Conservation (phyloP, 2,797 vertebrate species). For the Sebastes kiyomatsui region DNA sequence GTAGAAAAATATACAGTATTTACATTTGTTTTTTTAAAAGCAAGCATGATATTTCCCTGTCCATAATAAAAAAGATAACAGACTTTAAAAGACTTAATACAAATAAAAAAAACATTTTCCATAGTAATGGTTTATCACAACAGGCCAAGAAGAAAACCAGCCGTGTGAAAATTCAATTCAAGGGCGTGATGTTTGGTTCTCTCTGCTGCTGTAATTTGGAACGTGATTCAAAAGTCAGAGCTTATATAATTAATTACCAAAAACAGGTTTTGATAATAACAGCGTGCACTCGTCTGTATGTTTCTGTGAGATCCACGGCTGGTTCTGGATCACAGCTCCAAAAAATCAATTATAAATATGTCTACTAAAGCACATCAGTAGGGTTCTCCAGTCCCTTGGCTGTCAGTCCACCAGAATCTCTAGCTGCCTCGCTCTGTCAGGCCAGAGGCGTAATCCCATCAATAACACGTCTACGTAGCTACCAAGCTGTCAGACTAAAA, state of each 20-base stretch:
- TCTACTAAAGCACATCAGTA: constrained; percentile 77
- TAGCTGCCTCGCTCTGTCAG: constrained; percentile 77
- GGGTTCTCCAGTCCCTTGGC: constrained; percentile 75
- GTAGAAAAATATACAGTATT: constrained; percentile 92
- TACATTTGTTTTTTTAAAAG: constrained; percentile 83
- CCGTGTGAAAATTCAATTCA: constrained; percentile 64
- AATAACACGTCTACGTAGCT: constrained; percentile 54
- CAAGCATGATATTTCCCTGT: constrained; percentile 82
- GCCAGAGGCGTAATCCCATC: constrained; percentile 68
- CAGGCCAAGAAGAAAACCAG: constrained; percentile 63
- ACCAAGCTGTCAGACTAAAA: constrained; percentile 55
- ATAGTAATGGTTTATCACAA: constrained; percentile 70
- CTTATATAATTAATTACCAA: constrained; percentile 40
- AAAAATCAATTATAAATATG: constrained; percentile 53
- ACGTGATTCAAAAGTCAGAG: constrained; percentile 56
- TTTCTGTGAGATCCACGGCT: constrained; percentile 37
- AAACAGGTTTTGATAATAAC: constrained; percentile 47
- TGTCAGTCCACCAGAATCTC: constrained; percentile 89
- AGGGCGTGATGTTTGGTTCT: constrained; percentile 76
- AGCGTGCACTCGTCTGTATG: constrained; percentile 47
- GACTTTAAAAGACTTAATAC: constrained; percentile 74
- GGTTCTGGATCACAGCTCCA: constrained; percentile 40
- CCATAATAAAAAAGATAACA: constrained; percentile 78
- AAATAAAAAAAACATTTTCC: constrained; percentile 60
- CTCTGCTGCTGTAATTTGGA: constrained; percentile 77